Evolutionary conservation across 2,797 vertebrate species (phyloP).

Genomic region (Tauraco hartlaubi): DNA sequence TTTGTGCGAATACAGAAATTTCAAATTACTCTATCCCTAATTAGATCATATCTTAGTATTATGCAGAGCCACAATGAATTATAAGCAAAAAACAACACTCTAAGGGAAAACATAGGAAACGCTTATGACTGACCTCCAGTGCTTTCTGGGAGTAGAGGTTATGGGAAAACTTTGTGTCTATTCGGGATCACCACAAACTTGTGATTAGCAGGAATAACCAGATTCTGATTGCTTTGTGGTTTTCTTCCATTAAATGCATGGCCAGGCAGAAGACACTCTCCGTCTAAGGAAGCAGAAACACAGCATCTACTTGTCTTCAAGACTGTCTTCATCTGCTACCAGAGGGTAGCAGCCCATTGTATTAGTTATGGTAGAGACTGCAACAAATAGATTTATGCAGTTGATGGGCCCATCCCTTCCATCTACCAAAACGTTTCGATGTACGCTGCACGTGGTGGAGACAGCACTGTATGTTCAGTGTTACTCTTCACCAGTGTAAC

Average conservation of each 20-base stretch:
- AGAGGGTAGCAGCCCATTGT: not conserved
- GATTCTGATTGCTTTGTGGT: not conserved
- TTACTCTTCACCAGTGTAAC: not conserved
- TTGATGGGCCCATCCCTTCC: not conserved
- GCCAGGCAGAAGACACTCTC: not conserved
- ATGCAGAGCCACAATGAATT: not conserved
- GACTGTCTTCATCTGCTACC: not conserved
- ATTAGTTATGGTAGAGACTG: not conserved
- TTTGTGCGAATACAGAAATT: not conserved
- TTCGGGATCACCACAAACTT: not conserved
- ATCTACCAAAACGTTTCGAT: not conserved
- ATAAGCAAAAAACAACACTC: not conserved
- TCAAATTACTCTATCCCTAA: not conserved
- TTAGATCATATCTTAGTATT: not conserved
- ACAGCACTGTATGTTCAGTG: not conserved
- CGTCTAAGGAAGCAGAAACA: not conserved
- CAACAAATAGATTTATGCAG: not conserved
- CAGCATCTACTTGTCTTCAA: not conserved
- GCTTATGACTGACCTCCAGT: not conserved
- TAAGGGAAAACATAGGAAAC: not conserved
- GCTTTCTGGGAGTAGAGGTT: not conserved
- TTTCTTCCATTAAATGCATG: not conserved
- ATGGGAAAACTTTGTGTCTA: not conserved
- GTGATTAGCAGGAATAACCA: not conserved
- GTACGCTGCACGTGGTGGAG: accelerated